Conservation (phyloP, 2,797 vertebrate genomes). For the Carduelis carduelis region DNA sequence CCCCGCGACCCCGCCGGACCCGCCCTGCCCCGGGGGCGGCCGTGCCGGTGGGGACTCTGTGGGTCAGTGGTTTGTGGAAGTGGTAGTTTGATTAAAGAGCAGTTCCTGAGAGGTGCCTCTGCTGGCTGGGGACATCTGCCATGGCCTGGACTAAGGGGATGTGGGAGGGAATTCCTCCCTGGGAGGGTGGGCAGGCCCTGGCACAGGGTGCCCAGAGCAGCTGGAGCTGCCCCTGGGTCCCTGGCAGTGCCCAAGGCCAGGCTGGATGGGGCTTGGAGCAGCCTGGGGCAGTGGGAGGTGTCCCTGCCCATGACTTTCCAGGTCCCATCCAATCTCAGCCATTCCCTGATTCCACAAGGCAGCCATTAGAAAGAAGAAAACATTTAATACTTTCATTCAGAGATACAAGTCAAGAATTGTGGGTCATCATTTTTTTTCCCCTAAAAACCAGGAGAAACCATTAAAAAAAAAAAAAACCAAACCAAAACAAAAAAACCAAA, state of each 20-base stretch:
- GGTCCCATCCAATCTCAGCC: neutral
- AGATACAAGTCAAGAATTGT: constrained; percentile 52
- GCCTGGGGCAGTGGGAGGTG: neutral
- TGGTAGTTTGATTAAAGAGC: constrained; percentile 49
- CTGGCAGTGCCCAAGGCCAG: no score
- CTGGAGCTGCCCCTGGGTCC: no score
- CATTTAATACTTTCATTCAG: constrained; percentile 74
- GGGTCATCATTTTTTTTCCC: neutral
- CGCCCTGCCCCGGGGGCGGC: neutral
- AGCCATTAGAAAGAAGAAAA: constrained; percentile 59
- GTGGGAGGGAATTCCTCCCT: neutral
- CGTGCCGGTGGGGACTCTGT: neutral
- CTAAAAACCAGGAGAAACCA: constrained; percentile 22
- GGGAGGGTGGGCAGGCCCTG: neutral
- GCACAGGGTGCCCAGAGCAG: neutral
- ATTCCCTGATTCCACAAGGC: rapidly evolving
- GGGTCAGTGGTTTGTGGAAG: neutral
- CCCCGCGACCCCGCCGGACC: neutral
- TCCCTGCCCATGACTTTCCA: neutral
- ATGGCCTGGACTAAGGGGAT: rapidly evolving
- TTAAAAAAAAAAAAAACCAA: neutral
- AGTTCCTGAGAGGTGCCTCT: neutral
- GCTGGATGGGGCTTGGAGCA: no score
- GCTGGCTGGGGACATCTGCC: neutral
- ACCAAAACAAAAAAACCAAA: neutral